Evolutionary conservation across 1,140 invertebrate species (phyloP), one percentile per base, ranked within the genome.

Genomic region (Orchesella cincta): DNA sequence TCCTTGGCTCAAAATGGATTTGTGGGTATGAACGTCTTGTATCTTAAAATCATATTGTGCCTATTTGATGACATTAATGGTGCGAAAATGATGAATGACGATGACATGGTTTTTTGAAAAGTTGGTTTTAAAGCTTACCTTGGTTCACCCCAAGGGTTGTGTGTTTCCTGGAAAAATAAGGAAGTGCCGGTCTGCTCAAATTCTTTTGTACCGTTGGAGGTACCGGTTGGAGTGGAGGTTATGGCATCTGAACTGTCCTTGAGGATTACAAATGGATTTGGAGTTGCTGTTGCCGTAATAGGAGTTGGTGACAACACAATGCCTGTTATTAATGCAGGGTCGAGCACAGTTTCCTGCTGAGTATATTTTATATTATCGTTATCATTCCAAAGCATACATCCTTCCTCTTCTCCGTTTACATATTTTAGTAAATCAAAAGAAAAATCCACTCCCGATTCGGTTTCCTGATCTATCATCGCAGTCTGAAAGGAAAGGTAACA

Each of bases 401-500:
- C 62, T 12, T 67, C 62, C 23, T 26, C 52, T 12, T 67, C 62
- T 5, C 62, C 62, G 31, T 67, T 67, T 3, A 67, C 62, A 23
- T 31, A 67, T 33, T 67, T 67, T 33, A 67, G 8, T 33, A 67
- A 67, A 33, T 67, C 62, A n/a, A 67, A 67, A 33, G 26, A 31
- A 29, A 67, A 67, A 23, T 67, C 62, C 14, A 67, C 62, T 14
- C 62, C 62, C 3, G 62, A 67, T n/a, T 67, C 62, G 8, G 62
- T 67, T 31, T 67, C 62, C 62, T 67, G 62, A 12, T 67, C 62
- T 29, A 67, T 67, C 62, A 67, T 67, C 5, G 62, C 62, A n/a
- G 5, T 67, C 62, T 67, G n/a, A 5, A 31, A 29, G 33, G 8
- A 67, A 33, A 31, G 31, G 8, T 57, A 23, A 57, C 14, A 57